These are phyloP conservation scores for Orussus abietinus DNA, from an alignment of 1,140 invertebrate genomes.

Conservation along the genomic window DNA sequence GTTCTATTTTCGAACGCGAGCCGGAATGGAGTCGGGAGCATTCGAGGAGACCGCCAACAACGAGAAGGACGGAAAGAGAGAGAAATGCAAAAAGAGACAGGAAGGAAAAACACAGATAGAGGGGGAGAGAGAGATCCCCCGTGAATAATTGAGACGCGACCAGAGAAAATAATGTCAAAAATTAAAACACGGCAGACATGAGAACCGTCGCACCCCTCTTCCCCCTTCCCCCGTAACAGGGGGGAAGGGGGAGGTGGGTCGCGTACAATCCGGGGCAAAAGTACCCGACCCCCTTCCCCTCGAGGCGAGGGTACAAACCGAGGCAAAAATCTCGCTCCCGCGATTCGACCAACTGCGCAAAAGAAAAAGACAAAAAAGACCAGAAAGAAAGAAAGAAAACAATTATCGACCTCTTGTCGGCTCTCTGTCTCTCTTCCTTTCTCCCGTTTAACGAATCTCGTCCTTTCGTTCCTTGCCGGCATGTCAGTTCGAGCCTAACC, in stretches of 20 bases:
- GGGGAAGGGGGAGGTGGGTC: constrained; percentile 38
- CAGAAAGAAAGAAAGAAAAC: too few species aligned
- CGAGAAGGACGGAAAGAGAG: constrained; percentile 1
- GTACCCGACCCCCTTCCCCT: constrained; percentile 17
- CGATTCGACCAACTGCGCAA: too few species aligned
- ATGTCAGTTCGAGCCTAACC: too few species aligned
- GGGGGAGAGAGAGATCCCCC: constrained; percentile 10
- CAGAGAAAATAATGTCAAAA: constrained; percentile 24
- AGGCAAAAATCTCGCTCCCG: constrained; percentile 4
- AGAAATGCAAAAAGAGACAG: neutral
- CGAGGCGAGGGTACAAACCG: constrained; percentile 3
- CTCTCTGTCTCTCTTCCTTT: too few species aligned
- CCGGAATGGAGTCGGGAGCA: constrained; percentile 16
- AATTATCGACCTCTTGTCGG: too few species aligned
- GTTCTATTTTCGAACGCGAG: too few species aligned
- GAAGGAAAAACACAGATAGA: constrained; percentile 18
- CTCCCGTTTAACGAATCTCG: too few species aligned
- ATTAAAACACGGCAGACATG: constrained; percentile 45
- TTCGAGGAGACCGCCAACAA: too few species aligned
- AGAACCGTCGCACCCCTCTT: constrained; percentile 38
- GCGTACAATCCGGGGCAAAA: constrained; percentile 50
- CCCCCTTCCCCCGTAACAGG: constrained; percentile 38
- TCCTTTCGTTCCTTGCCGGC: too few species aligned
- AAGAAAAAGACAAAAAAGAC: too few species aligned
- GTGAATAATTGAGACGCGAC: neutral